Percentiles rank a stretch among this genome's conserved stretches.
Evolutionary conservation across 2,113 vertebrate genomes (phyloP).

Genomic region (Choloepus hoffmanni): DNA sequence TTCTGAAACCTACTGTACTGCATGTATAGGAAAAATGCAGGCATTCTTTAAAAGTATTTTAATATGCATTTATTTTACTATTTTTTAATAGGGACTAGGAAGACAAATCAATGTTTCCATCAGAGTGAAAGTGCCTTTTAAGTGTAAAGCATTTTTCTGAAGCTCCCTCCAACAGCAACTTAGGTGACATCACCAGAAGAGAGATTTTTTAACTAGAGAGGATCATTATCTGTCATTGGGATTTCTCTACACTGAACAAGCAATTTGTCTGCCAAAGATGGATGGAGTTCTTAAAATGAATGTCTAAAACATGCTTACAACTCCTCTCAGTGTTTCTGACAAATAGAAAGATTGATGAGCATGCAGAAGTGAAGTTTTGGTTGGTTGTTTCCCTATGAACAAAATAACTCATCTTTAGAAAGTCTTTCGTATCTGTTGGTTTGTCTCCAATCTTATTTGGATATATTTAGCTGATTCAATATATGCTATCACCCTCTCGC

Average conservation of each 20-base stretch:
- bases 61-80: conserved; percentile 67
- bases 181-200: conserved; percentile 71
- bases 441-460: not conserved
- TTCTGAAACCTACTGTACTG: not conserved
- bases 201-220: conserved; percentile 76
- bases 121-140: conserved; percentile 78
- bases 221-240: conserved; percentile 72
- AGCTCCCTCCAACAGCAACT: conserved; percentile 61
- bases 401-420: conserved; percentile 15
- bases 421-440: conserved; percentile 2
- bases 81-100: conserved; percentile 71
- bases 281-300: conserved; percentile 69
- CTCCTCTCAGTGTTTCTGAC: conserved; percentile 45
- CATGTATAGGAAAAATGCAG: conserved; percentile 52
- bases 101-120: conserved; percentile 65
- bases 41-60: conserved; percentile 48
- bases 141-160: conserved; percentile 77
- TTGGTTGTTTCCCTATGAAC: conserved; percentile 20
- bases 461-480: not conserved
- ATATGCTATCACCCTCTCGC: not conserved
- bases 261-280: conserved; percentile 77
- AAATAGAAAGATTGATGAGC: conserved; percentile 67
- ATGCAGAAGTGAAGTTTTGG: conserved; percentile 14
- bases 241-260: conserved; percentile 73
- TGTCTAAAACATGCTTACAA: conserved; percentile 62